Evolutionary conservation across 2,113 vertebrate species (phyloP), one percentile per base, ranked within the genome.

Genomic region (Ciconia boyciana): DNA sequence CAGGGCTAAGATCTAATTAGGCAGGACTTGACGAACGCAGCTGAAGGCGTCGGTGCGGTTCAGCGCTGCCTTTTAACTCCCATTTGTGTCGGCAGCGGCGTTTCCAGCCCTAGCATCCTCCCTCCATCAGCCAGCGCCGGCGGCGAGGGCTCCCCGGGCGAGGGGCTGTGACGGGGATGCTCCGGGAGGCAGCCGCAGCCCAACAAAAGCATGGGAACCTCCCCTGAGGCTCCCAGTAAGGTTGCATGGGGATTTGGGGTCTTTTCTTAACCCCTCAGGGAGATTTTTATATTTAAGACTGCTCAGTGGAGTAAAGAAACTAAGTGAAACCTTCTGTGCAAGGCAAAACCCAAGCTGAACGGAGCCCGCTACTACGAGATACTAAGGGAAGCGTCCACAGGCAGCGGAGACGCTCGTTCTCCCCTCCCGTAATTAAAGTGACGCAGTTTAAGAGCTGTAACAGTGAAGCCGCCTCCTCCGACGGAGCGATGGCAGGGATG

Each of bases 41-140:
- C 46, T 5, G 10, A 51, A 32, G 46, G 46, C 1, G 2, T 4
- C 6, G 7, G 44, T 3, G 54, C 28, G 2, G 43, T 3, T n/a
- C 61, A 4, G 71, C 7, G 15, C 32, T 12, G 21, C 32, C 29
- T 11, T 21, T 28, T 8, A 7, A n/a, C 15, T 9, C 8, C n/a
- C 6, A 0, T 14, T 7, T 11, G 14, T 22, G 60, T 17, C 19
- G 7, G 19, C 18, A 58, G 52, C 15, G 2, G 36, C 7, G 4
- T 26, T 57, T 26, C 61, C 49, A 32, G 24, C n/a, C 36, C 44
- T 2, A 4, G 28, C 36, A 1, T 5, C 48, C 49, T 52, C n/a
- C 48, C 17, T 70, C 22, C 46, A 17, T 26, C 46, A n/a, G 24
- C 66, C 32, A 18, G 46, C 8, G 4, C 41, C 1, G 2, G 44